Conservation (phyloP, 2,113 vertebrate genomes). For the Callospermophilus lateralis region DNA sequence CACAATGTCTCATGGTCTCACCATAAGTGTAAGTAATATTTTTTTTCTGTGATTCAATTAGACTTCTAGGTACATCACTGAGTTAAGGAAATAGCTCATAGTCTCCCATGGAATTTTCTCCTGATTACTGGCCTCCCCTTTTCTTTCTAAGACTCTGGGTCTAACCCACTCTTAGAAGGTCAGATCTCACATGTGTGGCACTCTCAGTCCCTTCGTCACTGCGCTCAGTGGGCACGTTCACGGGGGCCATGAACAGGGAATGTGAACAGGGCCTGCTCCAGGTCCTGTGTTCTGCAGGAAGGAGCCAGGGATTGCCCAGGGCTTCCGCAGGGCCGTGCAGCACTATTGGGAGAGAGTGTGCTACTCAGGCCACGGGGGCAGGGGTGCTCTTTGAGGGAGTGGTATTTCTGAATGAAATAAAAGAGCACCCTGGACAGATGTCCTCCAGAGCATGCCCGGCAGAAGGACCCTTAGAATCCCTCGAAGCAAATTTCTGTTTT, state of each 20-base stretch:
- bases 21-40: fast-evolving
- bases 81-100: background rate
- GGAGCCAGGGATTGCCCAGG: no score
- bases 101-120: background rate
- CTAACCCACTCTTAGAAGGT: background rate
- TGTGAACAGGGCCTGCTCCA: background rate
- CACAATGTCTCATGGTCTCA: background rate
- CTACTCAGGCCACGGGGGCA: fast-evolving
- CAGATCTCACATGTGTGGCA: background rate
- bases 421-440: background rate
- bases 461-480: background rate
- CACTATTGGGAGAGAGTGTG: no score
- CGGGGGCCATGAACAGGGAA: fast-evolving
- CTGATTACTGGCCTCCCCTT: no score
- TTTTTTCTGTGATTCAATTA: background rate
- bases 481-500: no score
- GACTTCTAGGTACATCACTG: background rate
- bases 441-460: background rate
- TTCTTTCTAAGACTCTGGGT: background rate
- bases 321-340: background rate
- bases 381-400: background rate
- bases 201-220: background rate
- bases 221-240: background rate
- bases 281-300: no score
- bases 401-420: background rate